These are phyloP conservation scores for Tethya wilhelma DNA, from an alignment of 37 sponge, comb jelly and placozoan species.

Conservation along the genomic window DNA sequence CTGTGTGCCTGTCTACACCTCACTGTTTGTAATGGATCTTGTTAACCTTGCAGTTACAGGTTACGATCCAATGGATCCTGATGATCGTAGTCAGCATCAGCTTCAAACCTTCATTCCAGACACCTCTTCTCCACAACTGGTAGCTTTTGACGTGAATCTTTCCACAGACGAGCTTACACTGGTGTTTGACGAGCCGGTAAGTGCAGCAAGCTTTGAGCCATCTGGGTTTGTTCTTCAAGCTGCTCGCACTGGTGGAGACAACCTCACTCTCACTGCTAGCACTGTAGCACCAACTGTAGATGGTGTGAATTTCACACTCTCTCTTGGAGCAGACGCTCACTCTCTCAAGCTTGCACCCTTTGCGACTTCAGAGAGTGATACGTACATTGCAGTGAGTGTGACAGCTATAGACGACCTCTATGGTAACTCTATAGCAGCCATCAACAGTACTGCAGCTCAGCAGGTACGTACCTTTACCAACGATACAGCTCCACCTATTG, in stretches of 20 bases:
- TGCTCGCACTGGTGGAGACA: constrained; percentile 14
- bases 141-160: constrained; percentile 69
- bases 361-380: constrained; percentile 38
- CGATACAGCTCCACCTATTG: constrained; percentile 66
- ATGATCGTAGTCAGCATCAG: constrained; percentile 8
- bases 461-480: constrained; percentile 44
- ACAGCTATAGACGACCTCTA: constrained; percentile 43
- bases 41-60: constrained; percentile 9
- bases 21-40: constrained; percentile 55
- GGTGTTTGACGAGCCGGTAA: constrained; percentile 82
- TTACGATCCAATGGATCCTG: constrained; percentile 32
- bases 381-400: constrained; percentile 34
- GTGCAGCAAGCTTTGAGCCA: constrained; percentile 45
- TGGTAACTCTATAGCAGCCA: constrained; percentile 19
- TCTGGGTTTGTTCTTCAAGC: constrained; percentile 60
- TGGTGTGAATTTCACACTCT: constrained; percentile 33
- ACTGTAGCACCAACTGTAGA: constrained; percentile 6
- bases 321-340: constrained; percentile 54
- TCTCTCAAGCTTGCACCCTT: constrained; percentile 44
- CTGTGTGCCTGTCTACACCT: constrained; percentile 72
- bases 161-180: constrained; percentile 56
- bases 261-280: neutral
- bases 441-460: constrained; percentile 25
- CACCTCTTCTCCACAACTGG: constrained; percentile 60
- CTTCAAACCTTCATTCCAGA: constrained; percentile 42